Evolutionary conservation across 1,140 invertebrate genomes (phyloP).

Genomic region (Drosophila repleta): DNA sequence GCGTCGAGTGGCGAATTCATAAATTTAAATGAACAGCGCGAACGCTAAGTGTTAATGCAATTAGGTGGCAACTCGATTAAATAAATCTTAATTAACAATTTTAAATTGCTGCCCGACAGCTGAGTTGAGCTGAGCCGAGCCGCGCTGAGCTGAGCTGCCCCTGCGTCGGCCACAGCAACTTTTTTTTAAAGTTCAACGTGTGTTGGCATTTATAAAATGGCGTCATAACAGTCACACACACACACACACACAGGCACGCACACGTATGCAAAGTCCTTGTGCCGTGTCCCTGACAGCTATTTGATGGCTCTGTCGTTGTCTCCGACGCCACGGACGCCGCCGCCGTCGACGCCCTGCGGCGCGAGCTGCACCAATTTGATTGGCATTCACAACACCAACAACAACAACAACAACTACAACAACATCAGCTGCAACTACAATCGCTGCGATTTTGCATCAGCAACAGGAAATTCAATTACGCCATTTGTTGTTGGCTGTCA

Average conservation of each 20-base stretch:
- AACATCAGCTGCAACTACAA: slow-evolving; percentile 17
- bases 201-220: slow-evolving; percentile 58
- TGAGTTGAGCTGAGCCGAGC: slow-evolving; percentile 1
- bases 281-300: slow-evolving; percentile 56
- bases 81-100: slow-evolving; percentile 35
- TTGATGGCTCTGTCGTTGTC: slow-evolving; percentile 53
- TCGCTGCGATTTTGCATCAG: slow-evolving; percentile 24
- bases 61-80: slow-evolving; percentile 45
- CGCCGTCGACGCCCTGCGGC: slow-evolving; percentile 44
- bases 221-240: slow-evolving; percentile 49
- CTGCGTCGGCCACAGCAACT: too few relatives aligned
- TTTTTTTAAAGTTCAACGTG: slow-evolving; percentile 25
- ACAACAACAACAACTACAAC: slow-evolving; percentile 2
- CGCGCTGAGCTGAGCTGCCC: background rate
- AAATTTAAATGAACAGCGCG: slow-evolving; percentile 55
- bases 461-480: slow-evolving; percentile 70
- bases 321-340: background rate
- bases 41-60: slow-evolving; percentile 60
- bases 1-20: slow-evolving; percentile 62
- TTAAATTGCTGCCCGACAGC: background rate
- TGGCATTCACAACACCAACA: slow-evolving; percentile 59
- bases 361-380: slow-evolving; percentile 77
- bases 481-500: slow-evolving; percentile 50
- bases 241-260: slow-evolving; percentile 4
- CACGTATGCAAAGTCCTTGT: slow-evolving; percentile 23